Evolutionary conservation across 23 tunicate species (phyloP).

Genomic region (Phallusia fumigata): DNA sequence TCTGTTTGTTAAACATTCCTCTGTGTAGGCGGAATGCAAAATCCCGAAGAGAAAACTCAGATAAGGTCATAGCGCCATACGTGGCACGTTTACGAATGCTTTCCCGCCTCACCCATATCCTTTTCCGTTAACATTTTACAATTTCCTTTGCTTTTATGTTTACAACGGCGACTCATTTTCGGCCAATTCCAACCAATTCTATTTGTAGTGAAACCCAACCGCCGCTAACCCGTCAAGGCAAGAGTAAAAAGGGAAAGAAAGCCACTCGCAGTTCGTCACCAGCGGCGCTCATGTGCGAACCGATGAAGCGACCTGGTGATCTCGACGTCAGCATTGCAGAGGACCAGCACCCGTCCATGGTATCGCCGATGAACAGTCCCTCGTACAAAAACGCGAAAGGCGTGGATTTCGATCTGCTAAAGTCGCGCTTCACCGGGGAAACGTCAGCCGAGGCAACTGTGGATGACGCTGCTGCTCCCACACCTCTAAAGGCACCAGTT

Average conservation of each 20-base stretch:
- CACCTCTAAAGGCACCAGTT: slow-evolving; percentile 15
- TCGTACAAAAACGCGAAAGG: slow-evolving; percentile 30
- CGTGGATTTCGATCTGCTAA: slow-evolving; percentile 25
- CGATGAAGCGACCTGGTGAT: neutral
- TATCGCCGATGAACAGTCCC: slow-evolving; percentile 29
- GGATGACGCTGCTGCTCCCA: neutral
- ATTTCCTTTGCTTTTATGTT: too few species aligned
- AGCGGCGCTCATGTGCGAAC: slow-evolving; percentile 26
- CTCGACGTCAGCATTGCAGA: slow-evolving; percentile 1
- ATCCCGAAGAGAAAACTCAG: too few species aligned
- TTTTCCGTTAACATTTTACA: too few species aligned
- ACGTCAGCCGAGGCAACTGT: neutral
- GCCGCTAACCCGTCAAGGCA: neutral
- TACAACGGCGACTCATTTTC: too few species aligned
- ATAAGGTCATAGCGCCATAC: too few species aligned
- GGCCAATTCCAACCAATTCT: too few species aligned
- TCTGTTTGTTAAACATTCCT: too few species aligned
- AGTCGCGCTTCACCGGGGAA: slow-evolving; percentile 22
- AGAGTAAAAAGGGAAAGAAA: neutral
- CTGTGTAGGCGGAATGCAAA: too few species aligned
- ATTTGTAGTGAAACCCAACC: neutral
- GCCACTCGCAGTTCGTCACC: slow-evolving; percentile 29
- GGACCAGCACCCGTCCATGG: slow-evolving; percentile 15
- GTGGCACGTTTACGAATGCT: too few species aligned
- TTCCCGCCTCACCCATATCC: too few species aligned